Evolutionary conservation across 2,113 vertebrate genomes (phyloP).

Genomic region (Saccopteryx leptura): DNA sequence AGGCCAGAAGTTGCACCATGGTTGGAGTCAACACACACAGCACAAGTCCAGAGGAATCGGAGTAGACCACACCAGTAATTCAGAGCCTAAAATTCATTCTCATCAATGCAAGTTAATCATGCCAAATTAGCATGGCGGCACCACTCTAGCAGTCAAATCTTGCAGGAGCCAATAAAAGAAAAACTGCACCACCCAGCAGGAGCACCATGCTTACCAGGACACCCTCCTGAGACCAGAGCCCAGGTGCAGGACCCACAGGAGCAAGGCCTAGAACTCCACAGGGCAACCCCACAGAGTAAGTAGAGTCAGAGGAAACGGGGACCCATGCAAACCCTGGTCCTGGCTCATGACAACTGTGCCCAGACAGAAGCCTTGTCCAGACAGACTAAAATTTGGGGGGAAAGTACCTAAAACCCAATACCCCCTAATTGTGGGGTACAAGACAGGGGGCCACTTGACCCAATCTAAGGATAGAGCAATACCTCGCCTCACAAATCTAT

Average conservation of each 20-base stretch:
- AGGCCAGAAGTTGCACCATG: neutral
- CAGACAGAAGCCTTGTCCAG: too few species aligned
- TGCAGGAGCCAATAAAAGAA: neutral
- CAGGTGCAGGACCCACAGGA: neutral
- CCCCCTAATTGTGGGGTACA: accelerated
- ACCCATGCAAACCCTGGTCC: neutral
- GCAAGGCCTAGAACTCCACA: neutral
- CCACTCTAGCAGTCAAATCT: neutral
- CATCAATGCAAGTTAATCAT: neutral
- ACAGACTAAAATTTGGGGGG: neutral
- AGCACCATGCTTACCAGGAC: neutral
- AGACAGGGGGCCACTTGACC: too few species aligned
- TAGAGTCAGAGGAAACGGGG: neutral
- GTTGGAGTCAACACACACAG: neutral
- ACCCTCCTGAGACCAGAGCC: neutral
- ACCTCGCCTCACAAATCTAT: neutral
- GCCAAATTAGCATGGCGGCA: neutral
- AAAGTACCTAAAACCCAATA: neutral
- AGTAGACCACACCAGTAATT: too few species aligned
- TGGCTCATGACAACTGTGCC: neutral
- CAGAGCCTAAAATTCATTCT: neutral
- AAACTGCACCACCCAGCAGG: neutral
- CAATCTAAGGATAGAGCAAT: neutral
- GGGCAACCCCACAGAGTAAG: neutral
- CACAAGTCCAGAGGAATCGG: neutral